Evolutionary conservation across 2,113 vertebrate species (phyloP), one percentile per base, ranked within the genome.

Genomic region (Ifrita kowaldi): DNA sequence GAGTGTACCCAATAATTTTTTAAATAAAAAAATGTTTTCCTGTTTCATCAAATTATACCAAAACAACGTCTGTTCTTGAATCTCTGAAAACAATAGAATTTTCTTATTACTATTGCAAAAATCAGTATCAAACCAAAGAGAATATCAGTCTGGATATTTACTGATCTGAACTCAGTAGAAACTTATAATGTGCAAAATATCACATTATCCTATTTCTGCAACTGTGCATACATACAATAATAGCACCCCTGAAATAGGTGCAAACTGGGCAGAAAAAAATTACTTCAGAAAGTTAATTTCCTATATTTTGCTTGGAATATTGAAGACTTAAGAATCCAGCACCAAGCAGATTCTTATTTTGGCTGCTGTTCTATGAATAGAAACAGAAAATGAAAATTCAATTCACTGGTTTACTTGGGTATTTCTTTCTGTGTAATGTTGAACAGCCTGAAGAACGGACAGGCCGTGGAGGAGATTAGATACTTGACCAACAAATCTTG

Each of bases 261-360:
- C 55, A 93, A 89, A 56, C 33, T 70, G n/a, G 33, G 16, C 57
- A 95, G 68, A 94, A 97, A 83, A 95, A 97, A 63, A 47, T 35
- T 89, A 86, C 49, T 94, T 97, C 55, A 74, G 55, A 73, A 97
- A 78, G 28, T 69, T 77, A 82, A 80, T 91, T 90, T 92, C 28
- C 23, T 60, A 15, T 96, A 67, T 95, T 96, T 94, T 93, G 24
- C 71, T 33, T 28, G 50, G 33, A 88, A 10, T 93, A 81, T 77
- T 95, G 95, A 96, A 94, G 52, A 44, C 71, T 95, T 96, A 89
- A 97, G 85, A 87, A 76, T 47, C 84, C 73, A 96, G 33, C 70
- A 96, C 49, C 74, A 89, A 95, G 79, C 53, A 96, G 83, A 87
- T 65, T 96, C 60, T 94, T 96, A 87, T 83, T 93, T 95, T 92